Percentiles rank a stretch among this genome's conserved stretches.
These are phyloP conservation scores for Furcula furcula DNA, from an alignment of 2,888 invertebrate species.

Conservation along the genomic window DNA sequence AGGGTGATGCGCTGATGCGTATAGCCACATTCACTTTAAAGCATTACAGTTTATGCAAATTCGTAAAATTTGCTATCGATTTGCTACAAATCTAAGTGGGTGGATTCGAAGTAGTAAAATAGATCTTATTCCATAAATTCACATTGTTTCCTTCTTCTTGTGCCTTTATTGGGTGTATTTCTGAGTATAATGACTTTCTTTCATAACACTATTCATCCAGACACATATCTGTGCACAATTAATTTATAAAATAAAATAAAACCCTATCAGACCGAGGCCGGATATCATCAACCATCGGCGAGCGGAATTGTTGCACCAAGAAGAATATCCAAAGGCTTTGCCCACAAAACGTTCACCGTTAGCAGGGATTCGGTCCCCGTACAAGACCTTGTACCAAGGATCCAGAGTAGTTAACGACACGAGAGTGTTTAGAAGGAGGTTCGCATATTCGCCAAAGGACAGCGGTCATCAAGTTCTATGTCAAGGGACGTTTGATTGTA, in stretches of 20 bases:
- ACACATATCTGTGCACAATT: too few relatives aligned
- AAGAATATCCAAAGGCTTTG: slow-evolving; percentile 43
- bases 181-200: background rate
- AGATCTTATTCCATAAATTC: too few relatives aligned
- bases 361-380: slow-evolving; percentile 26
- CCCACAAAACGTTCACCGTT: slow-evolving; percentile 14
- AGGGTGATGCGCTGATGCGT: too few relatives aligned
- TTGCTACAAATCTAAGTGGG: too few relatives aligned
- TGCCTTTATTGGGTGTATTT: too few relatives aligned
- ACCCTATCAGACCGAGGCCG: slow-evolving; percentile 23
- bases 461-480: slow-evolving; percentile 44
- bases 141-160: too few relatives aligned
- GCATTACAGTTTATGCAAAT: too few relatives aligned
- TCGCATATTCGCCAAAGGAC: slow-evolving; percentile 33
- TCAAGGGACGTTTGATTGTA: slow-evolving; percentile 47
- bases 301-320: background rate
- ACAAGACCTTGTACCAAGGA: slow-evolving; percentile 52
- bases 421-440: slow-evolving; percentile 45
- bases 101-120: too few relatives aligned
- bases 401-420: slow-evolving; percentile 33
- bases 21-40: too few relatives aligned
- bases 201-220: too few relatives aligned
- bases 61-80: too few relatives aligned
- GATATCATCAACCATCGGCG: slow-evolving; percentile 6
- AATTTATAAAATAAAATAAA: too few relatives aligned